phyloP scores from a whole-genome alignment of 2,888 invertebrate genomes.

The Willowsia nigromaculata region DNA sequence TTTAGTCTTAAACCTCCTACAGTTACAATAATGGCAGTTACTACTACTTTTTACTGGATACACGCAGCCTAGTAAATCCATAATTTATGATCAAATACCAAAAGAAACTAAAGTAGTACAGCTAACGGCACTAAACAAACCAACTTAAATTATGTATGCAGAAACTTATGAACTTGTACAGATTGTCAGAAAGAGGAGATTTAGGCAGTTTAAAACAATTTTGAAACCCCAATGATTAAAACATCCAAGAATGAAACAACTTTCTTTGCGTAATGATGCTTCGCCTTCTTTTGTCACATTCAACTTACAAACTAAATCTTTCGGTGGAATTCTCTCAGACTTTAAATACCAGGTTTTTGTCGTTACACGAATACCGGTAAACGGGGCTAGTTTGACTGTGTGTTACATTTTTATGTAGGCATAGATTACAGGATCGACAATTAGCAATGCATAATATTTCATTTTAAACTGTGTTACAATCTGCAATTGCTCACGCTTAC shows the following conservation, averaged over 20 bases:
- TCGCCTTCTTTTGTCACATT: neutral
- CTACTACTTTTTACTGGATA: neutral
- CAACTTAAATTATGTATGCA: too few species aligned
- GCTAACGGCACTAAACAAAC: neutral
- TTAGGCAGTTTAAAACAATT: too few species aligned
- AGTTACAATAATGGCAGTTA: neutral
- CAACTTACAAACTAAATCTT: slow-evolving; percentile 42
- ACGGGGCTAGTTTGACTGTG: neutral
- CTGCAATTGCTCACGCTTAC: too few species aligned
- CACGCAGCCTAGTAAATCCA: neutral
- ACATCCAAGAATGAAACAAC: too few species aligned
- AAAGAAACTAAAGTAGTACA: neutral
- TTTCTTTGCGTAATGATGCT: too few species aligned
- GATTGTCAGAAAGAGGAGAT: too few species aligned
- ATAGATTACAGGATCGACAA: slow-evolving; percentile 39
- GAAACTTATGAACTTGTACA: too few species aligned
- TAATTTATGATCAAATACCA: neutral
- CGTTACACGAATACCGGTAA: too few species aligned
- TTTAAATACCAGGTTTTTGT: slow-evolving; percentile 54
- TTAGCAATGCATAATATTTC: slow-evolving; percentile 40
- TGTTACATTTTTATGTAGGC: neutral
- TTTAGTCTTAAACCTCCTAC: neutral
- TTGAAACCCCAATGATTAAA: too few species aligned
- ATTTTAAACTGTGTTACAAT: neutral
- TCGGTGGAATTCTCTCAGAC: neutral